A percentile compares a stretch with the other conserved stretches of the same genome.
phyloP scores from a whole-genome alignment of 1,140 invertebrate species.

The Theocolax elegans region DNA sequence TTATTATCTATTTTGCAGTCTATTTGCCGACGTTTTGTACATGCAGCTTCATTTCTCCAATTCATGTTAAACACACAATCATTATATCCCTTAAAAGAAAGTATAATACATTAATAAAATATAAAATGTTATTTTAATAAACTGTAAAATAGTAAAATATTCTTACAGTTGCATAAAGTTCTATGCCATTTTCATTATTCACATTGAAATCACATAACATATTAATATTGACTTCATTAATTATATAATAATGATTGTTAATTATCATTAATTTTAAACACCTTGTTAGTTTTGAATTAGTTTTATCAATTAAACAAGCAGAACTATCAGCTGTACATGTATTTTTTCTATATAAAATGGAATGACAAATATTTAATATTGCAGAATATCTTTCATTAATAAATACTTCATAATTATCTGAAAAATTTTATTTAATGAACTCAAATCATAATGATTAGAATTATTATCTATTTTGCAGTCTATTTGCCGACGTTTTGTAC shows the following conservation, averaged over 20 bases:
- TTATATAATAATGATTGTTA: no score
- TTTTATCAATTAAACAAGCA: conserved; percentile 50
- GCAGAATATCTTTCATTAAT: conserved; percentile 44
- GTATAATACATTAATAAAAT: conserved; percentile 23
- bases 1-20: no score
- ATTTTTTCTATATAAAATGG: conserved; percentile 52
- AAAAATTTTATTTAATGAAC: conserved; percentile 49
- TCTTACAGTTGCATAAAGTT: conserved; percentile 50
- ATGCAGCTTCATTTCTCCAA: conserved; percentile 51
- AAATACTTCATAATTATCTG: conserved; percentile 57
- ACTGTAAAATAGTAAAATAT: conserved; percentile 26
- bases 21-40: no score
- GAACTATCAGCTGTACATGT: conserved; percentile 48
- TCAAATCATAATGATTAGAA: conserved; percentile 56
- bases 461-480: no score
- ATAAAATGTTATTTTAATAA: conserved; percentile 15
- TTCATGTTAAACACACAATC: conserved; percentile 49
- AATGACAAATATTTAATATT: conserved; percentile 62
- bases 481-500: no score
- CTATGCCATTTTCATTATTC: conserved; percentile 32
- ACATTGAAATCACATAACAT: conserved; percentile 60
- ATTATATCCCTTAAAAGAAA: conserved; percentile 43
- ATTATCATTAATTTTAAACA: no score
- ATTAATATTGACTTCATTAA: conserved; percentile 50
- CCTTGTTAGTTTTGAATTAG: no score